Evolutionary conservation across 2,888 invertebrate species (phyloP).

Genomic region (Scaptomyza parva): DNA sequence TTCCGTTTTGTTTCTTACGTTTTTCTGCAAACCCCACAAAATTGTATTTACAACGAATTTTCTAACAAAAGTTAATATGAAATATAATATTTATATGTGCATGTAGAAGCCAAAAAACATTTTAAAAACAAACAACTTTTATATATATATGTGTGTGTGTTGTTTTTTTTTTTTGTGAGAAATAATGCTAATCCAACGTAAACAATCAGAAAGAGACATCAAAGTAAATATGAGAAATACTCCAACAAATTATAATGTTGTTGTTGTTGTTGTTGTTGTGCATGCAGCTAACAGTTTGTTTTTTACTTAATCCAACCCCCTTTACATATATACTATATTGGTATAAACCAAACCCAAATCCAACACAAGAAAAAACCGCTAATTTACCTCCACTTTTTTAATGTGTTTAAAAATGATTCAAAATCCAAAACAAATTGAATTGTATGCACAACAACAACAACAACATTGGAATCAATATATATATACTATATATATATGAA

Average conservation of each 20-base stretch:
- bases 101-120: conserved; percentile 34
- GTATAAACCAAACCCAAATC: conserved; percentile 11
- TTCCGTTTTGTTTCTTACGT: neutral
- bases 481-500: neutral
- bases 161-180: too few relatives aligned
- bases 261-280: conserved; percentile 4
- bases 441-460: conserved; percentile 39
- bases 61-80: too few relatives aligned
- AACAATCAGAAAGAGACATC: conserved; percentile 27
- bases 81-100: conserved; percentile 22
- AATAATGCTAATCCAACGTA: conserved; percentile 17
- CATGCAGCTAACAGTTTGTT: neutral
- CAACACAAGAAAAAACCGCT: conserved; percentile 27
- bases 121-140: neutral
- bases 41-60: conserved; percentile 32
- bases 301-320: neutral
- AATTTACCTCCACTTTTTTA: conserved; percentile 56
- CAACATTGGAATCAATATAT: conserved; percentile 6
- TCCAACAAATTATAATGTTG: too few relatives aligned
- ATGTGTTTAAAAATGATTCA: conserved; percentile 17
- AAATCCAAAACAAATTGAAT: conserved; percentile 10
- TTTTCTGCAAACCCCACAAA: conserved; percentile 4
- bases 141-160: conserved; percentile 29
- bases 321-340: neutral
- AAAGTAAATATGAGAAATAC: neutral